Base-by-base conservation (phyloP, 2,113 vertebrate genomes). In the Chloropsis hardwickii region DNA sequence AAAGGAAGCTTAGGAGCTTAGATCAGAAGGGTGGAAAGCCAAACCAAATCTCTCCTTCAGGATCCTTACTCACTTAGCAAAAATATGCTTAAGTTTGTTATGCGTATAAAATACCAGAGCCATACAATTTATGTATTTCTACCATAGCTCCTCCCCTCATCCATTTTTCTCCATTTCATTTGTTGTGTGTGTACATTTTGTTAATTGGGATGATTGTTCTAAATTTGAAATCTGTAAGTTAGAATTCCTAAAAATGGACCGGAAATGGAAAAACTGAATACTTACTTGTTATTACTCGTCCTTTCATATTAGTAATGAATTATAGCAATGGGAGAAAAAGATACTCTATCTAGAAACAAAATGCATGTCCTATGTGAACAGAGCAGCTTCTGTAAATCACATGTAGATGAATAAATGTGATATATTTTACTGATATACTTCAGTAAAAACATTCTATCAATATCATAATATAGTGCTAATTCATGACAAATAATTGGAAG, bases 161-260 rank as follows among this genome's bases (percentile, higher is more conserved):
- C 40, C 6, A 5, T 24, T 81, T 73, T 86, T 70, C 29, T 86
- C 12, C 16, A 12, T 70, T 88, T 66, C 22, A 11, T 70, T 66
- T 2, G 0, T 53, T 76, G 10, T 23, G 5, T 54, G 1, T 42
- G 6, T 37, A 12, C 1, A 0, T 65, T 8, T 76, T 86, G 18
- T 47, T 66, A 42, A 60, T 58, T 3, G 28, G 7, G 6, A 20
- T 72, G 24, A 24, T 51, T 9, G 7, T 51, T 71, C 22, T 65
- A 22, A 56, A 27, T 76, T 61, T 16, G n/a, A 31, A 4, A 29
- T 54, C 29, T 3, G 1, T 42, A 33, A 31, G 11, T 64, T 28
- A 79, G 33, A 61, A 57, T 77, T 92, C 20, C 29, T 47, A 8
- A 28, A n/a, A 47, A 15, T 45, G 6, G 12, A 47, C 22, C 33